A percentile compares a stretch with the other conserved stretches of the same genome.
phyloP scores from a whole-genome alignment of 1,140 invertebrate species.

The Myzus persicae region DNA sequence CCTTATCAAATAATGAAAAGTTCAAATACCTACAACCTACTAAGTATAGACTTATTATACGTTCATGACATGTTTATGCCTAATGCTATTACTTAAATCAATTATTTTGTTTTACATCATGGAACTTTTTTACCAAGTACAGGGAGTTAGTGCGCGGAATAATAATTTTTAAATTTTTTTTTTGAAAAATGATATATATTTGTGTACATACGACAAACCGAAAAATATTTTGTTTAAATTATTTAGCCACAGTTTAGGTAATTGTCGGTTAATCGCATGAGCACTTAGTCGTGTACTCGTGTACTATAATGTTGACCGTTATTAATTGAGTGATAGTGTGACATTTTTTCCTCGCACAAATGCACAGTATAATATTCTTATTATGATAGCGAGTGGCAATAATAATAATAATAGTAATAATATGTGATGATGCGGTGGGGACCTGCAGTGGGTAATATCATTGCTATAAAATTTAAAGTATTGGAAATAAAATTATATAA shows the following conservation, averaged over 20 bases:
- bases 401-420: not conserved
- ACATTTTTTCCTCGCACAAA: not conserved
- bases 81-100: not conserved
- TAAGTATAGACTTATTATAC: not conserved
- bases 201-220: not conserved
- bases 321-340: not conserved
- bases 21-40: not conserved
- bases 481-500: not conserved
- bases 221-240: not conserved
- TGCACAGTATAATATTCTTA: not conserved
- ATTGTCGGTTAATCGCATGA: not conserved
- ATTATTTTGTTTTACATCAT: not conserved
- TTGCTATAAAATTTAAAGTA: not conserved
- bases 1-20: not conserved
- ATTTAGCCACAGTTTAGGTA: not conserved
- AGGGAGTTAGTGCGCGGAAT: not conserved
- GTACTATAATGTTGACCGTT: not conserved
- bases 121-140: not conserved
- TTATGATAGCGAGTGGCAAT: not conserved
- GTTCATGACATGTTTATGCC: not conserved
- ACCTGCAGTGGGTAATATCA: not conserved
- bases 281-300: not conserved
- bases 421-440: not conserved
- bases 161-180: too few relatives aligned
- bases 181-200: not conserved